Conservation (phyloP, 2,888 invertebrate genomes). For the Drosophila pseudotakahashii region DNA sequence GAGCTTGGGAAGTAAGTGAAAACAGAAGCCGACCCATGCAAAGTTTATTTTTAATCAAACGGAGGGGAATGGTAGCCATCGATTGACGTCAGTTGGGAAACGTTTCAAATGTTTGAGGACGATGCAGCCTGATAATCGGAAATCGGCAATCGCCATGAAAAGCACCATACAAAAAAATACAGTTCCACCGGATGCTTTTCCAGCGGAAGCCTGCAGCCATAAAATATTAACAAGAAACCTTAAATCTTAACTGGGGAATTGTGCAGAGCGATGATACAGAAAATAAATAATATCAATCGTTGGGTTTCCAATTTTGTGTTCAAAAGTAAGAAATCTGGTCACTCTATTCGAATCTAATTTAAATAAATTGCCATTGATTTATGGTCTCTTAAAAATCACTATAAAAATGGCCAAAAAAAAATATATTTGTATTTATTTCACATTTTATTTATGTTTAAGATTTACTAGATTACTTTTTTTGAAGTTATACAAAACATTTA, state of each 20-base stretch:
- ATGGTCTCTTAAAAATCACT: no score
- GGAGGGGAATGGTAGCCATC: conserved; percentile 2
- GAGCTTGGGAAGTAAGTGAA: conserved; percentile 4
- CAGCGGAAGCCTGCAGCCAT: conserved; percentile 15
- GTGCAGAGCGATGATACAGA: not conserved
- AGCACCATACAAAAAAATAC: conserved; percentile 5
- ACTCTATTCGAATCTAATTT: no score
- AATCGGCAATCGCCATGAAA: conserved; percentile 8
- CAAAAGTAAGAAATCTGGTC: no score
- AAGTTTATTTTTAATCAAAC: conserved; percentile 34
- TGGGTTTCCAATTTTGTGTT: not conserved
- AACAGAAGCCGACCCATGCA: not conserved
- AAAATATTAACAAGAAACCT: conserved; percentile 18
- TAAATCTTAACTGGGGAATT: conserved; percentile 3
- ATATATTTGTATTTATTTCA: no score
- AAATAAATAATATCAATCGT: not conserved
- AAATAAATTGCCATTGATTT: no score
- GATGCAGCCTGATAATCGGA: conserved; percentile 12
- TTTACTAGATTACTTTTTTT: no score
- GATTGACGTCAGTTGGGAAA: conserved; percentile 24
- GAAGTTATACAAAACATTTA: no score
- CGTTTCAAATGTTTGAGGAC: conserved; percentile 9
- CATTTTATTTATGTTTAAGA: no score
- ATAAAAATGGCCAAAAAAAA: no score
- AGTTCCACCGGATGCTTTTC: conserved; percentile 8